phyloP scores from a whole-genome alignment of 2,888 invertebrate genomes.

The Tetrapedia diversipes region DNA sequence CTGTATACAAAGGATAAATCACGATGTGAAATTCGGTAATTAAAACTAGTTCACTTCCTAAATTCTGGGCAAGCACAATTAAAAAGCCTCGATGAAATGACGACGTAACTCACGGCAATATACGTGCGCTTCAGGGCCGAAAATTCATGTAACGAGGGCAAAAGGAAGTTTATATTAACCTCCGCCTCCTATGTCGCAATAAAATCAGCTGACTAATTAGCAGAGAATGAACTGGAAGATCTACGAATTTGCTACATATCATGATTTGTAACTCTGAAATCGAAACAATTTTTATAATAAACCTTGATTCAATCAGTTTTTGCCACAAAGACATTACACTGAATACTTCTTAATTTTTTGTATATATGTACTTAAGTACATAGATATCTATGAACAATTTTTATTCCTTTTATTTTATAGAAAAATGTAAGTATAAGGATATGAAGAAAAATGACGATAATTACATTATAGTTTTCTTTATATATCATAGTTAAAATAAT shows the following conservation, averaged over 20 bases:
- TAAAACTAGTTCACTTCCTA: constrained; percentile 32
- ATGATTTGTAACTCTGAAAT: background rate
- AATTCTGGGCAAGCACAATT: constrained; percentile 28
- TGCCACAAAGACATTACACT: too few species aligned
- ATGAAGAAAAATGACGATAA: too few species aligned
- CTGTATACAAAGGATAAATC: background rate
- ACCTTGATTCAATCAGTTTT: too few species aligned
- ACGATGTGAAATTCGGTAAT: constrained; percentile 18
- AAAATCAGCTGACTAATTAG: background rate
- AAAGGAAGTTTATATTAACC: constrained; percentile 6
- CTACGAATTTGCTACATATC: background rate
- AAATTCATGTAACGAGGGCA: constrained; percentile 17
- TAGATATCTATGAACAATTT: too few species aligned
- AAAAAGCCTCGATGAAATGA: constrained; percentile 36
- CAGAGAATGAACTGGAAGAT: background rate
- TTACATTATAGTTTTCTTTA: too few species aligned
- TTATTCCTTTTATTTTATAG: too few species aligned
- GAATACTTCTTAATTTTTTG: too few species aligned
- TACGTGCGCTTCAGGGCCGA: background rate
- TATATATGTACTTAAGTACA: too few species aligned
- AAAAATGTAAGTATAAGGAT: too few species aligned
- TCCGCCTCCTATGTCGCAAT: background rate
- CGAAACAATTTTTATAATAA: too few species aligned
- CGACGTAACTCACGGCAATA: constrained; percentile 21
- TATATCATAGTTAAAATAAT: too few species aligned